Evolutionary conservation across 2,888 invertebrate genomes (phyloP), one percentile per base, ranked within the genome.

Genomic region (Argyra leucocephala): DNA sequence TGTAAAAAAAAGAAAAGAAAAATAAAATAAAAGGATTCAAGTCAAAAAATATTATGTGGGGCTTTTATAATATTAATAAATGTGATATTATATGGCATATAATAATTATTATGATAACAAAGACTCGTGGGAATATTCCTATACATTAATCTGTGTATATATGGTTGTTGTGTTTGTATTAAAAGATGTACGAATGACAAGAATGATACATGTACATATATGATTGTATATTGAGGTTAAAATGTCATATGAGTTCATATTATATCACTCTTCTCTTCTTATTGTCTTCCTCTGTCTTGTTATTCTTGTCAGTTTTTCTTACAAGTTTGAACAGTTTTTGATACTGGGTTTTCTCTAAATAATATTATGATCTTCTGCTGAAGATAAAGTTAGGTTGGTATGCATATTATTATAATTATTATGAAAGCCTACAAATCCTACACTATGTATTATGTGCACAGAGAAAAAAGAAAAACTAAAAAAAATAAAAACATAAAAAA

Each of bases 221-320:
- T 48, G n/a, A 48, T 1, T 48, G 1, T 48, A n/a, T 48, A 48
- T 48, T 48, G 48, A 48, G 48, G 48, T 48, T 48, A 48, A 48
- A 48, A 48, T 48, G 48, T 18, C 48, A 48, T 48, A 48, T 48
- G 48, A 48, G 48, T 48, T 48, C 48, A 48, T 48, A n/a, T 48
- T 48, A 18, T 48, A 15, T 48, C 6, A 48, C 31, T 48, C 48
- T 48, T n/a, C n/a, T 48, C n/a, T 18, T 48, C 15, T 48, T 18
- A 18, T 48, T 31, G 6, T 15, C 48, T 48, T 48, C 48, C 9
- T 48, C 31, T 31, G 31, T n/a, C 31, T 31, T 31, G 12, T 10
- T 31, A 31, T 31, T 12, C 48, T 48, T 48, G 48, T 4, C 15
- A n/a, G 2, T 18, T 48, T 1, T 6, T 7, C 15, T 48, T 48